Evolutionary conservation across 2,113 vertebrate species (phyloP).

Genomic region (Ceyx cyanopectus): DNA sequence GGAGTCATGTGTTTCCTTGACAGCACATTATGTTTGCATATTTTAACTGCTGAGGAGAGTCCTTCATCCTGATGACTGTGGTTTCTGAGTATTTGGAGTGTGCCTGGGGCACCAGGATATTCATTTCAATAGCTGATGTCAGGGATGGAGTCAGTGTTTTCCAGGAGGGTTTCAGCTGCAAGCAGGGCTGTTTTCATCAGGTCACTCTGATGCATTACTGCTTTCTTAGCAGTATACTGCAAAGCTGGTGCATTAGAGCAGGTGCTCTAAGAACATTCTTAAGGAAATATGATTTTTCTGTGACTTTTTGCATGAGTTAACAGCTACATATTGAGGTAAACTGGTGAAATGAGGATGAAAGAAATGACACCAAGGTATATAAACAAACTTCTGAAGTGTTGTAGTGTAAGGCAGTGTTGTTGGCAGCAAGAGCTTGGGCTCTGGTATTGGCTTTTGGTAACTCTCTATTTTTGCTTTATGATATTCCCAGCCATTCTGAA

Average conservation of each 20-base stretch:
- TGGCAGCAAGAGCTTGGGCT: neutral
- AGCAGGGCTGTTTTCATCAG: no score
- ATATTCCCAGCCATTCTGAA: neutral
- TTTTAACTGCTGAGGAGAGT: conserved; percentile 17
- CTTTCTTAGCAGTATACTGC: no score
- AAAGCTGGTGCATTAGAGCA: no score
- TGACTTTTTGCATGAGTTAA: neutral
- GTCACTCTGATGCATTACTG: no score
- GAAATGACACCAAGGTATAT: neutral
- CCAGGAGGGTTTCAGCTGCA: no score
- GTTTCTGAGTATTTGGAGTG: no score
- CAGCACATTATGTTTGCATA: conserved; percentile 23
- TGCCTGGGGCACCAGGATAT: no score
- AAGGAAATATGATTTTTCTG: neutral
- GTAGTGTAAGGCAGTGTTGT: neutral
- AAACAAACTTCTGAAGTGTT: neutral
- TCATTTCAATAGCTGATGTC: no score
- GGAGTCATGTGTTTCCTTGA: conserved; percentile 20
- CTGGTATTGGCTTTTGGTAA: neutral
- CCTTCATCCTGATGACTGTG: no score
- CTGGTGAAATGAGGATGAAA: neutral
- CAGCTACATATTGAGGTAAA: neutral
- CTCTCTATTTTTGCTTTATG: neutral
- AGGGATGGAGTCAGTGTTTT: no score
- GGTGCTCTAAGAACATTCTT: no score